phyloP scores from a whole-genome alignment of 2,113 vertebrate species.

The Xenus cinereus region DNA sequence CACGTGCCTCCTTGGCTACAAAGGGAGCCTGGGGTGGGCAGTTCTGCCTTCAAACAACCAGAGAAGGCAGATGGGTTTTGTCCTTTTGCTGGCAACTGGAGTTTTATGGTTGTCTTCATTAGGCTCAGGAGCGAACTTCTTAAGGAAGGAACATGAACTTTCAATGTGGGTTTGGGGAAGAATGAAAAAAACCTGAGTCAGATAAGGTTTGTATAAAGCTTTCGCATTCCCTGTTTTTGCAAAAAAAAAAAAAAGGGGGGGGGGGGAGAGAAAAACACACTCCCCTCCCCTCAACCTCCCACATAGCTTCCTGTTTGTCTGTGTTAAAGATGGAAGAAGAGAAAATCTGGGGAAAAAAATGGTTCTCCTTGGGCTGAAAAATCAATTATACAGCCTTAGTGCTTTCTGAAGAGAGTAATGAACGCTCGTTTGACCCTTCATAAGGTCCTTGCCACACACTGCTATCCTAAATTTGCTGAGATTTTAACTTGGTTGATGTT shows the following conservation, averaged over 20 bases:
- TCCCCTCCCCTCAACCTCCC: no score
- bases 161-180: background rate
- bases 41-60: background rate
- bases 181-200: background rate
- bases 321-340: background rate
- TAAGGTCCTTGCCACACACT: background rate
- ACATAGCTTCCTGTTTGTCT: background rate
- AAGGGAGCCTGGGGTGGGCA: background rate
- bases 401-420: background rate
- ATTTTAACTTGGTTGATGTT: rapidly evolving
- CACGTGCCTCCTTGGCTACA: background rate
- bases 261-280: background rate
- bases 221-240: background rate
- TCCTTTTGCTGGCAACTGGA: background rate
- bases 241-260: no score
- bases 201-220: background rate
- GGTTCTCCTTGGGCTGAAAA: background rate
- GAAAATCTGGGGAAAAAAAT: background rate
- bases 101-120: background rate
- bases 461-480: background rate
- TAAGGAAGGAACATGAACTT: background rate
- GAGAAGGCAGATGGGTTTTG: background rate
- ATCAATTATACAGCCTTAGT: background rate
- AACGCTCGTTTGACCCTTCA: background rate
- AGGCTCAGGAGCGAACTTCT: background rate